A percentile compares a stretch with the other conserved stretches of the same genome.
Evolutionary conservation across 2,888 invertebrate genomes (phyloP).

Genomic region (Nephrotoma flavescens): DNA sequence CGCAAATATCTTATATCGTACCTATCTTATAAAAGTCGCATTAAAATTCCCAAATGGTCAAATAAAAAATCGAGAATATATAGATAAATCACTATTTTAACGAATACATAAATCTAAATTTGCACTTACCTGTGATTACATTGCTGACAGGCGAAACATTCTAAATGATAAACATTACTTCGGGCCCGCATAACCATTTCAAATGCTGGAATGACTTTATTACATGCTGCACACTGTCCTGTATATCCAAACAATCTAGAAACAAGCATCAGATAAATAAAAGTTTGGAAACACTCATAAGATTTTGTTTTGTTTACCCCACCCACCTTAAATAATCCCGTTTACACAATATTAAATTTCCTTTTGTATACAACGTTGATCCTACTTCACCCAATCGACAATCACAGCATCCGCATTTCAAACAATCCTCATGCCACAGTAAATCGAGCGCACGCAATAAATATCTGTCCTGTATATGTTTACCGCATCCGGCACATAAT

Average conservation of each 20-base stretch:
- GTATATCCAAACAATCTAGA: conserved; percentile 84
- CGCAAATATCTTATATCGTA: background rate
- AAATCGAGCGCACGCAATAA: conserved; percentile 84
- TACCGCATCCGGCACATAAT: conserved; percentile 89
- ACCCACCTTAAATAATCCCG: conserved; percentile 81
- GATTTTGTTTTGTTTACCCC: background rate
- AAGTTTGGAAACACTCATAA: background rate
- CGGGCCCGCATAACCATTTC: conserved; percentile 99
- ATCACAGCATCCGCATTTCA: conserved; percentile 95
- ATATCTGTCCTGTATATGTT: conserved; percentile 82
- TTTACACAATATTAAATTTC: conserved; percentile 89
- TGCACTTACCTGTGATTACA: conserved; percentile 87
- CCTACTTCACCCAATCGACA: conserved; percentile 94
- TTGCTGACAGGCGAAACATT: conserved; percentile 97
- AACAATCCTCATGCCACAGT: conserved; percentile 96
- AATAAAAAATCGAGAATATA: background rate
- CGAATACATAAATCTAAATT: background rate
- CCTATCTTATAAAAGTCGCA: background rate
- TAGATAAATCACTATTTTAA: background rate
- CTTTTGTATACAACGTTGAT: conserved; percentile 86
- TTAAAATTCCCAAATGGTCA: background rate
- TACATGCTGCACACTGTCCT: conserved; percentile 93
- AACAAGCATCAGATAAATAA: conserved; percentile 8
- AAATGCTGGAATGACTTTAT: conserved; percentile 94
- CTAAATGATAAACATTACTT: conserved; percentile 92